Base-by-base conservation (phyloP, 2,113 vertebrate genomes). In the Macroglossus sobrinus region DNA sequence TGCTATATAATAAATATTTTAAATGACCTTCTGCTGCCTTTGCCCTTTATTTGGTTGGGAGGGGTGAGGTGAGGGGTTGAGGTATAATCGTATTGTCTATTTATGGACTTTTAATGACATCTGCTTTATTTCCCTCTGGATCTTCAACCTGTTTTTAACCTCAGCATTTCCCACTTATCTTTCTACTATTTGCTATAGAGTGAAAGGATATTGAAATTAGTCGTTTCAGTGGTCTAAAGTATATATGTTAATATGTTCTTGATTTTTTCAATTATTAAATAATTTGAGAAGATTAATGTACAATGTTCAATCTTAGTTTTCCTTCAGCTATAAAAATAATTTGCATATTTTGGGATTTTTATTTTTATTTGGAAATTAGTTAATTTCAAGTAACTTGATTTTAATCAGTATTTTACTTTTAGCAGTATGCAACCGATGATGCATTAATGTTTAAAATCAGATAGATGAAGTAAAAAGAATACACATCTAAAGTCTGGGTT, bases 391-490 rank as follows among this genome's bases (percentile, higher is more conserved):
- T 94, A 91, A 86, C 38, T 59, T 75, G 38, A 63, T 76, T 87
- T 74, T 10, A 71, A 2, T 40, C 45, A 85, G 19, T 33, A 9
- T 88, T 96, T 91, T 69, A 63, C 33, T 95, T 93, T 91, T 55
- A 75, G 16, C 2, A 33, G 2, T 91, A 50, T 75, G 69, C 55
- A 84, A 6, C 75, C 43, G 9, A 57, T 95, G 47, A 40, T 69
- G 47, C 14, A 35, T 80, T 95, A 69, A 93, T 63, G 8, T 89
- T 93, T 94, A 89, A 91, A 93, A 59, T 95, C 88, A 88, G 47
- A 35, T 76, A 89, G n/a, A 38, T 90, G 74, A 71, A 84, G 7
- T 93, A 95, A 93, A 96, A 95, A 81, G 61, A 71, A 71, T 38
- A 66, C 1, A 86, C n/a, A 61, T 53, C 33, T 81, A 45, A 64